Conservation (phyloP, 1,140 invertebrate species). For the Eueides isabella region DNA sequence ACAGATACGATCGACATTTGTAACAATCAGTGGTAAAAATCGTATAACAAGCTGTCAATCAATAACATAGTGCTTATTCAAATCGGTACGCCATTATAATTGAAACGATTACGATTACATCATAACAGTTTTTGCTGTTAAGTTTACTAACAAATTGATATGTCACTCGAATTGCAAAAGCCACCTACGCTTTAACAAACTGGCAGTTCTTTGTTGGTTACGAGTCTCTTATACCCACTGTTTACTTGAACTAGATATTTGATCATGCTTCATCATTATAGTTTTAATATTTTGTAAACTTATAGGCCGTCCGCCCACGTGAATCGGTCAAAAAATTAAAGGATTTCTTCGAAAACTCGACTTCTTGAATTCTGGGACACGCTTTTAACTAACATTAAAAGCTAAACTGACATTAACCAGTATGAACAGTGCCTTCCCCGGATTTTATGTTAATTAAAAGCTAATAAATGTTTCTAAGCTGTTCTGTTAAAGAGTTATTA, state of each 20-base stretch:
- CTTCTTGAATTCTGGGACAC: too few species aligned
- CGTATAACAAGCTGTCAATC: constrained; percentile 21
- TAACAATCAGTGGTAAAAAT: neutral
- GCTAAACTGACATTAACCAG: too few species aligned
- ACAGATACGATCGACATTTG: neutral
- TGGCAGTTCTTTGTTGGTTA: constrained; percentile 36
- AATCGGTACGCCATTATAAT: constrained; percentile 34
- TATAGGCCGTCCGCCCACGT: neutral
- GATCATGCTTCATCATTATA: neutral
- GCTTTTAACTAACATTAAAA: too few species aligned
- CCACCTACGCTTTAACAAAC: constrained; percentile 44
- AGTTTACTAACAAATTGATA: constrained; percentile 47
- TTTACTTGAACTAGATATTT: constrained; percentile 7
- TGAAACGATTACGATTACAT: constrained; percentile 32
- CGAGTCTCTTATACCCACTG: constrained; percentile 1
- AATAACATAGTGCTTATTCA: constrained; percentile 29
- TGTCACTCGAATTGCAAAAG: constrained; percentile 47
- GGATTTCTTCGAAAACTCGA: neutral
- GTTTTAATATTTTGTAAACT: neutral
- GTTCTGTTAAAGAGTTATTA: too few species aligned
- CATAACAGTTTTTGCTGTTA: constrained; percentile 36
- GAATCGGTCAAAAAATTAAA: neutral
- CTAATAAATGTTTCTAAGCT: neutral
- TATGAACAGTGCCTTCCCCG: neutral
- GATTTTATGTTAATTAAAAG: neutral